phyloP scores from a whole-genome alignment of 2,888 invertebrate genomes.

The Rhodophaea formosa region DNA sequence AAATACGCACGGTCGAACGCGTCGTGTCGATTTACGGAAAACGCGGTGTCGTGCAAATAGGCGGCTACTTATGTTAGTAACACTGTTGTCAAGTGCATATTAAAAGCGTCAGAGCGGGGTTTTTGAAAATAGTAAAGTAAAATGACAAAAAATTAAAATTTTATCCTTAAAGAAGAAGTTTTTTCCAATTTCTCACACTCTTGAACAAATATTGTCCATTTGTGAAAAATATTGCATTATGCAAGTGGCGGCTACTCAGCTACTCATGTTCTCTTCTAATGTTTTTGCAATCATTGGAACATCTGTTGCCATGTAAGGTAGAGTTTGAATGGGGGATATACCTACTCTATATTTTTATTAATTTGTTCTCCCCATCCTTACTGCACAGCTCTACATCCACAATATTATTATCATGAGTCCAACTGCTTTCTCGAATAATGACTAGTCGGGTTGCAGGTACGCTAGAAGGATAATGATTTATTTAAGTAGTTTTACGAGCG shows the following conservation, averaged over 20 bases:
- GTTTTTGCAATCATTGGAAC: neutral
- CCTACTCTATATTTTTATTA: too few relatives aligned
- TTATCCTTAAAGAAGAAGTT: too few relatives aligned
- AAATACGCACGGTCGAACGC: neutral
- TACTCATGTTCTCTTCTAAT: neutral
- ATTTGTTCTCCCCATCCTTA: too few relatives aligned
- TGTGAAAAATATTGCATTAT: neutral
- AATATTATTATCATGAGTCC: too few relatives aligned
- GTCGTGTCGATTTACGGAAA: conserved; percentile 5
- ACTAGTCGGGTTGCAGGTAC: too few relatives aligned
- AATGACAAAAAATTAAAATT: too few relatives aligned
- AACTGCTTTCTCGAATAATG: too few relatives aligned
- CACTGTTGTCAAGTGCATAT: conserved; percentile 2
- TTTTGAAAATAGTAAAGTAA: neutral
- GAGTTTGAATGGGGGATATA: too few relatives aligned
- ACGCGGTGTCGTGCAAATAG: neutral
- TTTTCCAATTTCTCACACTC: too few relatives aligned
- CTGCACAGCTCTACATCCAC: too few relatives aligned
- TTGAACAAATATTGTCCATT: neutral
- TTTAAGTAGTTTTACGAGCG: too few relatives aligned
- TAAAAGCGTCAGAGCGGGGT: neutral
- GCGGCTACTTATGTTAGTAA: neutral
- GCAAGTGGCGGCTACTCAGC: neutral
- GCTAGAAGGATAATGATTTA: too few relatives aligned
- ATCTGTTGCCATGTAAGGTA: neutral